Base-by-base conservation (phyloP, 92 coral and sea anemone genomes). In the Paramuricea clavata region DNA sequence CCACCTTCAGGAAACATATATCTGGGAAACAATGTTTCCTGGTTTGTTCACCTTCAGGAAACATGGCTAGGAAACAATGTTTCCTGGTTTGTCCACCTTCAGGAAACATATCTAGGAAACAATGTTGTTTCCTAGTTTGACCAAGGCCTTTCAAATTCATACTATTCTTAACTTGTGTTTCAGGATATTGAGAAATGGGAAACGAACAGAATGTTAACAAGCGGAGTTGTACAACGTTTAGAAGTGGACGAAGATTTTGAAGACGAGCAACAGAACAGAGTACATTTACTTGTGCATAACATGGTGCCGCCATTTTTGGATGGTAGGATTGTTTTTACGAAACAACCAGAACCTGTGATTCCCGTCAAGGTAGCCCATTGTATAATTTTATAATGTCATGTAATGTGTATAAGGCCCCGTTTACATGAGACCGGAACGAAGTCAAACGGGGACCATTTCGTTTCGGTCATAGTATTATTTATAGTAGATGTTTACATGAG, bases 211-310 rank as follows among this genome's bases (percentile, higher is more conserved):
- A 96, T 96, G 99, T 76, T 96, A 17, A 96, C 99, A 2, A 96
- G 99, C 92, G 99, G 99, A 23, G 99, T 96, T 9, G 99, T 96
- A 34, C 99, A 96, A 79, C 95, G 93, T 59, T 92, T 96, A 42
- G 99, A 96, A 79, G 99, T 96, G 2, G 98, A 96, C 72, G 99
- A 96, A 54, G 99, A 96, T 76, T 96, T 96, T 91, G 99, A 96
- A n/a, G 99, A 96, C 11, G 99, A 96, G 74, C 94, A 93, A 71
- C 98, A 94, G 85, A 98, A 98, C 27, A 89, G 89, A 69, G 99
- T 96, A 12, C 99, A 96, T 52, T 68, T 96, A 35, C 85, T 96
- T 81, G 98, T 96, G 17, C 99, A 94, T 50, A 96, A 96, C 70
- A 96, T 96, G 81, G 97, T 96, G 32, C 99, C 99, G 5, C 99